phyloP scores from a whole-genome alignment of 2,888 invertebrate genomes.

The Lymantria monacha region DNA sequence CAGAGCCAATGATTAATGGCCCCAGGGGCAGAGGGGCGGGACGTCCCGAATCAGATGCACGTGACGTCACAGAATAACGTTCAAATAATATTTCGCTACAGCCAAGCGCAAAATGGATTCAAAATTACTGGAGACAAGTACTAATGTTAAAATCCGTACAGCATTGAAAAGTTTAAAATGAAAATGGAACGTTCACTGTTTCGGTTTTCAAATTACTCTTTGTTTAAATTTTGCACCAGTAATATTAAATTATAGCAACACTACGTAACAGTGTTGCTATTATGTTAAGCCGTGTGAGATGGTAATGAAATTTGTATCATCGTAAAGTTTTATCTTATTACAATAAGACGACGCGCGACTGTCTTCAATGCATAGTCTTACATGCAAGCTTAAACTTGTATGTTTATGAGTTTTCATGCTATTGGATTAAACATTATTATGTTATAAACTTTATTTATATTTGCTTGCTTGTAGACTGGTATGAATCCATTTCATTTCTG shows the following conservation, averaged over 20 bases:
- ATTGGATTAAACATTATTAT: not conserved
- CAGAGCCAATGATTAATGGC: conserved; percentile 66
- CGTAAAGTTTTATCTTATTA: conserved; percentile 8
- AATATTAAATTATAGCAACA: conserved; percentile 2
- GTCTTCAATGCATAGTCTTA: conserved; percentile 6
- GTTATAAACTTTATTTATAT: too few species aligned
- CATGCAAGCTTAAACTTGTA: not conserved
- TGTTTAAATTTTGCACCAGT: conserved; percentile 1
- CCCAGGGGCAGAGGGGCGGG: conserved; percentile 47
- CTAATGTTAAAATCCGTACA: conserved; percentile 30
- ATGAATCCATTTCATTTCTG: too few species aligned
- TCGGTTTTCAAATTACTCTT: conserved; percentile 7
- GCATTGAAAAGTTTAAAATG: conserved; percentile 26
- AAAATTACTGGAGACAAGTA: conserved; percentile 34
- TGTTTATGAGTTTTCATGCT: not conserved
- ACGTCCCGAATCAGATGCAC: conserved; percentile 68
- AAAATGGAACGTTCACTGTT: conserved; percentile 14
- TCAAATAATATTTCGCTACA: conserved; percentile 56
- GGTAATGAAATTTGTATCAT: conserved; percentile 4
- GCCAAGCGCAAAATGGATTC: conserved; percentile 37
- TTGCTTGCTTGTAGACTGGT: not conserved
- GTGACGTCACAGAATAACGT: conserved; percentile 68
- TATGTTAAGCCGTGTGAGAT: conserved; percentile 2
- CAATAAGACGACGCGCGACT: conserved; percentile 4
- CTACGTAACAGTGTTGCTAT: conserved; percentile 4